Percentiles rank a stretch among this genome's conserved stretches.
Evolutionary conservation across 2,113 vertebrate genomes (phyloP).

Genomic region (Sorex araneus): DNA sequence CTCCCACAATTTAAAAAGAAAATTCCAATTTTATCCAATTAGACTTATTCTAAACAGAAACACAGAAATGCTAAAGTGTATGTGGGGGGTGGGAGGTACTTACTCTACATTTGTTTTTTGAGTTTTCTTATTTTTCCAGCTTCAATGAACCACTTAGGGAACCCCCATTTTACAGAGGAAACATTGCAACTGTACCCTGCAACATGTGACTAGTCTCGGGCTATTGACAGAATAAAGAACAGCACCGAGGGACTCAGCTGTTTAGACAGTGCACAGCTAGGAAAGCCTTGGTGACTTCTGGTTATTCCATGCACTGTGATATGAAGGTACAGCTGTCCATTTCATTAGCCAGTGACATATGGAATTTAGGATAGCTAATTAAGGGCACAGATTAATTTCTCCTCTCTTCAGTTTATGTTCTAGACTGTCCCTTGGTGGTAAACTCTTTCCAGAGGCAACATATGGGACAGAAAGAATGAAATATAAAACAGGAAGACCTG

Average conservation of each 20-base stretch:
- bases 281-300: background rate
- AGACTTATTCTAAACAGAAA: conserved; percentile 42
- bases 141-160: background rate
- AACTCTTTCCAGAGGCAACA: conserved; percentile 39
- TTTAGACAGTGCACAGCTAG: background rate
- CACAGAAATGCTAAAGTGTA: background rate
- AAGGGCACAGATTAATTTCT: conserved; percentile 15
- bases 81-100: conserved; percentile 19
- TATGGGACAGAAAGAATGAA: conserved; percentile 40
- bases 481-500: conserved; percentile 22
- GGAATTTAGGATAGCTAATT: background rate
- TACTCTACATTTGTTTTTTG: too few species aligned
- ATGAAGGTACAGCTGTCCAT: background rate
- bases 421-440: background rate
- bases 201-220: conserved; percentile 5
- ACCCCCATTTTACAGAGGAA: conserved; percentile 14
- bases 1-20: too few species aligned
- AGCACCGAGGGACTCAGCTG: background rate
- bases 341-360: background rate
- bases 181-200: background rate
- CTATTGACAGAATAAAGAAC: too few species aligned
- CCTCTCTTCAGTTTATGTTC: background rate
- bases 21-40: conserved; percentile 7
- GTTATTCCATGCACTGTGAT: background rate
- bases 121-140: conserved; percentile 19